Evolutionary conservation across 2,797 vertebrate genomes (phyloP), one percentile per base, ranked within the genome.

Genomic region (Cuculus canorus): DNA sequence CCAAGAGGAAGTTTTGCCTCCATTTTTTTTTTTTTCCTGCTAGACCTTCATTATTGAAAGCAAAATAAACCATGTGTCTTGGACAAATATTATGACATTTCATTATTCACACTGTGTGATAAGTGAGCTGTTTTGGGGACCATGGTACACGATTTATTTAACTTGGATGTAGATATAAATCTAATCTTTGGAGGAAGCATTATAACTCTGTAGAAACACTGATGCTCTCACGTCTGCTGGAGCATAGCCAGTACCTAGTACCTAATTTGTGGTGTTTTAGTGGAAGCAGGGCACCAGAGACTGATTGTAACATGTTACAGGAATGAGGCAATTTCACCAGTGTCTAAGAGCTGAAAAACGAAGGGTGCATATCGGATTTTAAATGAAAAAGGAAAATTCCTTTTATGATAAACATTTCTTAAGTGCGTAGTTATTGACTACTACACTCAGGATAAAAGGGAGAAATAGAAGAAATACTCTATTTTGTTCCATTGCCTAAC

Each of bases 141-240:
- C 6, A 3, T 28, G 75, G 60, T 68, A 24, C 27, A 5, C 77
- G 92, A 92, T 91, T 95, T 94, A 92, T 97, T 91, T 91, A 5
- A 78, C 30, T 87, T 96, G 93, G 93, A 93, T 82, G 71, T 61
- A 75, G 86, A 2, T 73, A 32, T 87, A 78, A 84, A 92, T 88
- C 76, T 57, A 35, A 6, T 0, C 60, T 70, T 59, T 66, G 89
- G 59, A 82, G 92, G 88, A 80, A 92, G 79, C 37, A 9, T 19
- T 61, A 66, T 70, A 92, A 59, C 64, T 53, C 56, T 13, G 68
- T 0, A 77, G 86, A 92, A 93, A 96, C 48, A 70, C 0, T 5
- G 81, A 85, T 77, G 33, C 71, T 82, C 45, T 87, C 18, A 0
- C 3, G 28, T 27, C 52, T 13, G 2, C 8, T 91, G 95, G 90